Base-by-base conservation (phyloP, 2,888 invertebrate species). In the Apotomis turbidana region DNA sequence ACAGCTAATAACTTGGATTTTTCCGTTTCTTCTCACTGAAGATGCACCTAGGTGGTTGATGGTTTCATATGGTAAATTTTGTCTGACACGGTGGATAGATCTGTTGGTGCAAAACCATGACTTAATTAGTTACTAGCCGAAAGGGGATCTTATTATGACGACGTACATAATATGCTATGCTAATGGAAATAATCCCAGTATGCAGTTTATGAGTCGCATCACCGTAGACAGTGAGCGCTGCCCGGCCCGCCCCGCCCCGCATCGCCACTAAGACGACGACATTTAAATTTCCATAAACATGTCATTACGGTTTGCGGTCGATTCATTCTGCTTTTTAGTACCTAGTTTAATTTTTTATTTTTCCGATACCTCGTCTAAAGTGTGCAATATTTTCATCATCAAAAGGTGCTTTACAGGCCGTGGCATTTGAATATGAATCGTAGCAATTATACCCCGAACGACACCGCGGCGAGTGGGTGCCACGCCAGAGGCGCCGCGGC, bases 271-370 rank as follows among this genome's bases (percentile, higher is more conserved):
- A 72, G 51, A 70, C 60, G 52, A 49, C 70, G 69, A 66, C 71
- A 60, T 66, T 70, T 13, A 64, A 70, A 70, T 66, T 71, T 67
- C 71, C 71, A 71, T 71, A 71, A 71, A 71, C 71, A 71, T 61
- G 71, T 71, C 61, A 67, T 71, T 71, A 71, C 67, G 67, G 71
- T 71, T 71, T 71, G 71, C 71, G 71, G 71, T 58, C 61, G 49
- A 61, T 44, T 71, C 66, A 66, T 71, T 63, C 64, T 44, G 60
- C 66, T 15, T 15, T 41, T 46, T 9, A 49, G 54, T 36, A n/a
- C n/a, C n/a, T n/a, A 49, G 71, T 66, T 71, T 66, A 54, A 51
- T 57, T 57, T 63, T 60, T 55, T n/a, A n/a, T 57, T 55, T 61
- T 61, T 60, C 54, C 60, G 61, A 67, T 67, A 61, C 61, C 71